These are phyloP conservation scores for Drosophila virilis DNA, from an alignment of 1,140 invertebrate genomes.

Conservation along the genomic window DNA sequence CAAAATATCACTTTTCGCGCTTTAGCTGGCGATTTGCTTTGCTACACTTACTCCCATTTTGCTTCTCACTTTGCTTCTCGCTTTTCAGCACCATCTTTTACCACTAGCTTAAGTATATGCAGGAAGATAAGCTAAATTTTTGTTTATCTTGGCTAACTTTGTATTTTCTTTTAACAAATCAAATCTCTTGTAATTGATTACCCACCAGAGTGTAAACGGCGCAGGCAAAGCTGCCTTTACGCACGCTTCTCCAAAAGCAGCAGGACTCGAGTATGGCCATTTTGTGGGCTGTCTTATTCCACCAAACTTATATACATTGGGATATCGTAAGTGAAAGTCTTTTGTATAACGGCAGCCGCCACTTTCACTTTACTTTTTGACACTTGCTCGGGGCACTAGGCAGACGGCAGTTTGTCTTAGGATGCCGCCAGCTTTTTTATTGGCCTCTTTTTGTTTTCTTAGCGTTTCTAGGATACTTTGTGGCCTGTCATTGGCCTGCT, in stretches of 20 bases:
- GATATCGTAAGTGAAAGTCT: background rate
- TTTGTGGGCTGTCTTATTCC: background rate
- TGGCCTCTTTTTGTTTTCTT: constrained; percentile 22
- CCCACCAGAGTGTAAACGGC: constrained; percentile 91
- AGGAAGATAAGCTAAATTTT: constrained; percentile 14
- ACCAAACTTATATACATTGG: constrained; percentile 26
- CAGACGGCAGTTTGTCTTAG: constrained; percentile 38
- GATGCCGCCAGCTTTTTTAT: constrained; percentile 52
- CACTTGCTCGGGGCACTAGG: constrained; percentile 44
- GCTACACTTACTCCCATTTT: background rate
- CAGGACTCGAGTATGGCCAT: constrained; percentile 93
- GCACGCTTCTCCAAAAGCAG: constrained; percentile 92
- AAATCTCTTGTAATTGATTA: constrained; percentile 67
- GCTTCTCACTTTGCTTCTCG: background rate
- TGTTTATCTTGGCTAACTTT: constrained; percentile 13
- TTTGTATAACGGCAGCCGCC: constrained; percentile 62
- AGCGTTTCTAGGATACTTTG: constrained; percentile 34
- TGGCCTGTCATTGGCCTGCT: constrained; percentile 35
- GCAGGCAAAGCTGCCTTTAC: constrained; percentile 91
- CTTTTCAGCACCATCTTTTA: background rate
- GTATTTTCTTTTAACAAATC: constrained; percentile 21
- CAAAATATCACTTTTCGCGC: background rate
- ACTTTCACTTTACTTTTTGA: constrained; percentile 69
- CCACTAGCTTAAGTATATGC: constrained; percentile 3
- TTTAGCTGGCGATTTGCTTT: background rate